phyloP scores from a whole-genome alignment of 2,797 vertebrate species.

The Enteromius thamalakanensis region DNA sequence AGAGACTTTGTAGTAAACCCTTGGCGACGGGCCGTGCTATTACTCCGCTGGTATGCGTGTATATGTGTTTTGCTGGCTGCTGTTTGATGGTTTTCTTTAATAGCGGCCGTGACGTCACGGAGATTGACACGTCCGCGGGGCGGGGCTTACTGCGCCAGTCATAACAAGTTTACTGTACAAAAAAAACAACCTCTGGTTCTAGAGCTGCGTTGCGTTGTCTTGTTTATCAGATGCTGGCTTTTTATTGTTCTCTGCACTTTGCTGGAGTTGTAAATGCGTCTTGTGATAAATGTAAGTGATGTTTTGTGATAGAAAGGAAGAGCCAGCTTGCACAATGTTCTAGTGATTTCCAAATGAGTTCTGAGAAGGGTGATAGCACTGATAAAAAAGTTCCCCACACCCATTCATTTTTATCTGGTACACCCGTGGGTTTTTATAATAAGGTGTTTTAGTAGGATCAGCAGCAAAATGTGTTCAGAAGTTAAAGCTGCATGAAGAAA shows the following conservation, averaged over 20 bases:
- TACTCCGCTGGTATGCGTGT: neutral
- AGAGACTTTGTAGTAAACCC: conserved; percentile 17
- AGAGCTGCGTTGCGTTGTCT: neutral
- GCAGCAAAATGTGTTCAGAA: neutral
- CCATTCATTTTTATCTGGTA: neutral
- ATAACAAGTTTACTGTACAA: conserved; percentile 23
- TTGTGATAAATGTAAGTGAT: neutral
- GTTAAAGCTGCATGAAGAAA: neutral
- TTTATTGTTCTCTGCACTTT: neutral
- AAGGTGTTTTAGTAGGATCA: no score
- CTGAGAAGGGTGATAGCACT: neutral
- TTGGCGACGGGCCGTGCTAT: neutral
- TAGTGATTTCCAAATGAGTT: neutral
- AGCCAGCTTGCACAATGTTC: neutral
- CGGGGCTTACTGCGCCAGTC: neutral
- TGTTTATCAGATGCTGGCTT: neutral
- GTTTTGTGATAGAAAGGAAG: neutral
- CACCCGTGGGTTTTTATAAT: neutral
- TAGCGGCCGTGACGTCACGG: neutral
- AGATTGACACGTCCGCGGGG: neutral
- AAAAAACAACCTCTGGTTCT: conserved; percentile 15
- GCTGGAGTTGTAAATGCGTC: neutral
- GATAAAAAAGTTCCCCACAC: neutral
- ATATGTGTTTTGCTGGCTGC: conserved; percentile 35
- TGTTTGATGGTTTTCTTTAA: conserved; percentile 62